Percentiles rank a stretch among this genome's conserved stretches.
phyloP scores from a whole-genome alignment of 2,797 vertebrate genomes.

The Kryptolebias ocellatus region DNA sequence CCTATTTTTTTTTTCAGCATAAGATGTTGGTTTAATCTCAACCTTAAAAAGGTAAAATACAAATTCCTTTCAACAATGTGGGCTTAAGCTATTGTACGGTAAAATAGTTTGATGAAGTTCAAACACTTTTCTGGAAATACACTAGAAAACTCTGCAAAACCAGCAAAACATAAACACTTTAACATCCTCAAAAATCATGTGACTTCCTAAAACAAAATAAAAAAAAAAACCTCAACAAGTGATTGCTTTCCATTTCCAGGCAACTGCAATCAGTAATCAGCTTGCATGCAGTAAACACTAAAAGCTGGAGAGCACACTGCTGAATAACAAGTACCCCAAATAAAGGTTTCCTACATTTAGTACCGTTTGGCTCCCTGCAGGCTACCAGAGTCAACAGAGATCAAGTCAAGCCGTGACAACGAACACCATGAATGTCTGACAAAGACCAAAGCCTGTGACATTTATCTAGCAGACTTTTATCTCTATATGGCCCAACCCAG shows the following conservation, averaged over 20 bases:
- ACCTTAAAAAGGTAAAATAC: not conserved
- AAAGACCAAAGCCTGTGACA: conserved; percentile 38
- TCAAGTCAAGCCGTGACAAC: conserved; percentile 33
- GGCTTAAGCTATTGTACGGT: not conserved
- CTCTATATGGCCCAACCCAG: conserved; percentile 45
- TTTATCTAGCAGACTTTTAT: conserved; percentile 52
- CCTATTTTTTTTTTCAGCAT: too few relatives aligned
- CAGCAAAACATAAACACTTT: conserved; percentile 22
- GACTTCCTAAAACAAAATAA: conserved; percentile 16
- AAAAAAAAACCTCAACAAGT: conserved; percentile 13
- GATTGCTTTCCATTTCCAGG: conserved; percentile 54
- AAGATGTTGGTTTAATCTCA: not conserved
- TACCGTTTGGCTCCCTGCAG: conserved; percentile 29
- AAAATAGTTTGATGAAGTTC: conserved; percentile 34
- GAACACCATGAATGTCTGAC: conserved; percentile 29
- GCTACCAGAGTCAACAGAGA: conserved; percentile 36
- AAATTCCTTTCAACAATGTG: not conserved
- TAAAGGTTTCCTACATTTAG: conserved; percentile 43
- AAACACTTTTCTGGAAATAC: conserved; percentile 10
- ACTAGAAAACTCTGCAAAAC: conserved; percentile 23
- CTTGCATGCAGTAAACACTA: conserved; percentile 40
- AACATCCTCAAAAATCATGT: conserved; percentile 25
- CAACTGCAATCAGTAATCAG: conserved; percentile 60
- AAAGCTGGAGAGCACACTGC: conserved; percentile 26
- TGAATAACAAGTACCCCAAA: conserved; percentile 53